A percentile compares a stretch with the other conserved stretches of the same genome.
Evolutionary conservation across 2,797 vertebrate genomes (phyloP).

Genomic region (Lagocephalus sceleratus): DNA sequence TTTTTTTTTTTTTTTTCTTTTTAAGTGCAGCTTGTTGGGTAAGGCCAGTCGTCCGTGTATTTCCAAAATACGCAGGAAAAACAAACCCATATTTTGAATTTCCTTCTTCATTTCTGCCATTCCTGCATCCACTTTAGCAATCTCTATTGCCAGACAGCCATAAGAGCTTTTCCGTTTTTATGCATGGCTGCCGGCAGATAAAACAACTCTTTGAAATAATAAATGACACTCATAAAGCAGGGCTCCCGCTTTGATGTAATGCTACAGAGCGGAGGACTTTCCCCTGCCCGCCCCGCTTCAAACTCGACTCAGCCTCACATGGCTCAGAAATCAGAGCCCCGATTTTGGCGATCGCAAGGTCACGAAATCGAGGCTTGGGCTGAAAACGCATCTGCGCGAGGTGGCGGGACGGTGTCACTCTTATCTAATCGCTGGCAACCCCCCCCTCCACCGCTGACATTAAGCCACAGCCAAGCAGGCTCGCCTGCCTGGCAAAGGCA

Average conservation of each 20-base stretch:
- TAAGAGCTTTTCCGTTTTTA: conserved; percentile 45
- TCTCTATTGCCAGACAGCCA: conserved; percentile 51
- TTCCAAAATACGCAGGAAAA: conserved; percentile 71
- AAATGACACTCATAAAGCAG: conserved; percentile 54
- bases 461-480: conserved; percentile 47
- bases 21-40: conserved; percentile 77
- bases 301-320: conserved; percentile 5
- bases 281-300: conserved; percentile 59
- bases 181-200: conserved; percentile 53
- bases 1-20: conserved; percentile 70
- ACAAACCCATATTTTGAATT: conserved; percentile 54
- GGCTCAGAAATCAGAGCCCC: conserved; percentile 34
- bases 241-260: conserved; percentile 60
- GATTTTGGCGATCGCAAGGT: conserved; percentile 40
- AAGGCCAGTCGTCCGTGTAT: conserved; percentile 79
- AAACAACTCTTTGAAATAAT: conserved; percentile 44
- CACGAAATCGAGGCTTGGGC: conserved; percentile 43
- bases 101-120: conserved; percentile 63
- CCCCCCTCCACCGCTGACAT: conserved; percentile 41
- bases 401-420: conserved; percentile 28
- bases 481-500: conserved; percentile 47
- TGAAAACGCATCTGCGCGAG: conserved; percentile 11
- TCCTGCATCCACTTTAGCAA: conserved; percentile 52
- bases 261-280: conserved; percentile 47
- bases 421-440: conserved; percentile 33